Conservation (phyloP, 2,888 invertebrate species). For the Scaptomyza flava region DNA sequence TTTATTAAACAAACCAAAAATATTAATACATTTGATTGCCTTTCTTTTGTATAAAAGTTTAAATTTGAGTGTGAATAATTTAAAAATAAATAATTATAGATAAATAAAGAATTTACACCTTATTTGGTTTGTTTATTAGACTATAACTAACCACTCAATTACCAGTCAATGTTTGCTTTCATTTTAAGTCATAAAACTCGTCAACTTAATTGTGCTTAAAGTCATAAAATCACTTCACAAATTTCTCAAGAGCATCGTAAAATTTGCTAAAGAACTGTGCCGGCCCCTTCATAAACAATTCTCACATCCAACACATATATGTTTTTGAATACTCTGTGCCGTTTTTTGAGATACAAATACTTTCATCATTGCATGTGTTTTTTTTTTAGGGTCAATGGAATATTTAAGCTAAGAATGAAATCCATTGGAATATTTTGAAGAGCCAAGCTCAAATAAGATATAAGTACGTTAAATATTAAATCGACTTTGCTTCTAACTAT, state of each 20-base stretch:
- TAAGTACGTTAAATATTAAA: slow-evolving; percentile 3
- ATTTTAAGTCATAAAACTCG: background rate
- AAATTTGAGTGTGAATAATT: background rate
- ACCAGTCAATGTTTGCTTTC: background rate
- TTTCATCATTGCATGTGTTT: background rate
- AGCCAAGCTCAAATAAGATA: background rate
- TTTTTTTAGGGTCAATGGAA: slow-evolving; percentile 1
- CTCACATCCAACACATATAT: background rate
- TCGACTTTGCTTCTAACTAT: background rate
- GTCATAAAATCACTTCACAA: background rate
- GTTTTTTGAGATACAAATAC: background rate
- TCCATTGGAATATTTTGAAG: slow-evolving; percentile 1
- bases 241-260: slow-evolving; percentile 9
- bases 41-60: background rate
- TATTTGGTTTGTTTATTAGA: background rate
- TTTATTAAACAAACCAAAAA: background rate
- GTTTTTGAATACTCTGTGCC: background rate
- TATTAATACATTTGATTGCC: background rate
- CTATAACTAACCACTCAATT: background rate
- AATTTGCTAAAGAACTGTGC: background rate
- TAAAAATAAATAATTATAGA: background rate
- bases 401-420: background rate
- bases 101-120: background rate
- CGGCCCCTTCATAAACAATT: slow-evolving; percentile 1
- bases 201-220: background rate